phyloP scores from a whole-genome alignment of 2,113 vertebrate genomes.

The Labeo rohita region DNA sequence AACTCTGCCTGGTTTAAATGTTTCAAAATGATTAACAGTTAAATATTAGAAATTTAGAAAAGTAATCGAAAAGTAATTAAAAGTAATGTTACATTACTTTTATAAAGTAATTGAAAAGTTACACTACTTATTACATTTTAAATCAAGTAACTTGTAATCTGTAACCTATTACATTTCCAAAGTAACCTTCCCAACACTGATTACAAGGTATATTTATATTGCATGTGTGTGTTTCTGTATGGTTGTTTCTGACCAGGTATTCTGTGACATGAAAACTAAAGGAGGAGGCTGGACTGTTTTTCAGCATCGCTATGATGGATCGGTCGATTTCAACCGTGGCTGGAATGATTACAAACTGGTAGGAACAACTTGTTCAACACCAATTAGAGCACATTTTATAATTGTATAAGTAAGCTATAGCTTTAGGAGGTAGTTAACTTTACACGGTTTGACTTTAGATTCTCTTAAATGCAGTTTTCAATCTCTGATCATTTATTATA shows the following conservation, averaged over 20 bases:
- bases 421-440: background rate
- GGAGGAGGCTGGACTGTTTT: conserved; percentile 84
- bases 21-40: too few relatives aligned
- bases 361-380: conserved; percentile 27
- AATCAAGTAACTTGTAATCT: too few relatives aligned
- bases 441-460: background rate
- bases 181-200: too few relatives aligned
- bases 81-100: too few relatives aligned
- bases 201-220: background rate
- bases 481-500: background rate
- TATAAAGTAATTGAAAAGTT: too few relatives aligned
- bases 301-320: conserved; percentile 79
- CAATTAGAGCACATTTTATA: background rate
- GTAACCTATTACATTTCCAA: too few relatives aligned
- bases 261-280: conserved; percentile 82
- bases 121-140: too few relatives aligned
- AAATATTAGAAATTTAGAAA: too few relatives aligned
- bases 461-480: background rate
- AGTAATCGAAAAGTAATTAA: too few relatives aligned
- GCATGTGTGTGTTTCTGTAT: conserved; percentile 1
- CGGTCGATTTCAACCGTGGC: conserved; percentile 77
- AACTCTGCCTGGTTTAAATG: too few relatives aligned
- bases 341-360: conserved; percentile 83
- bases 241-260: conserved; percentile 68
- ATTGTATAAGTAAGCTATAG: background rate